A percentile compares a stretch with the other conserved stretches of the same genome.
Evolutionary conservation across 2,888 invertebrate genomes (phyloP).

Genomic region (Pachycephus smyrnensis): DNA sequence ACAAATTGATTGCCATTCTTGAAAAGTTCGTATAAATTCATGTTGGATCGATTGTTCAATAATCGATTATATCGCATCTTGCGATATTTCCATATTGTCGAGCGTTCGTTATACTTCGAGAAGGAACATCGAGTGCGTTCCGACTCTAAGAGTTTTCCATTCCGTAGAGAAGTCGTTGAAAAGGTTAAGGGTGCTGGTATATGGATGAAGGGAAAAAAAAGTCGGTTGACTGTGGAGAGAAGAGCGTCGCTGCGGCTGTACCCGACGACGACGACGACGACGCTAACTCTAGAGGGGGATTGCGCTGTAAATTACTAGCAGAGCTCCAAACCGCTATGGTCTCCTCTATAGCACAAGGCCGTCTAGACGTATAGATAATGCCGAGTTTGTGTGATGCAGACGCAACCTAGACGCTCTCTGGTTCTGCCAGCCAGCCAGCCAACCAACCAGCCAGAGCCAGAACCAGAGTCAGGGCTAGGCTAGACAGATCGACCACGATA

Average conservation of each 20-base stretch:
- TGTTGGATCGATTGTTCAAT: not conserved
- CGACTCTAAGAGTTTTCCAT: not conserved
- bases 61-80: not conserved
- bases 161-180: not conserved
- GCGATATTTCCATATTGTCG: not conserved
- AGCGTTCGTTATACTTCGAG: not conserved
- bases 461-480: slow-evolving; percentile 41
- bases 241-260: not conserved
- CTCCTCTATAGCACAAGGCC: slow-evolving; percentile 54
- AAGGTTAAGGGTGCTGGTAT: not conserved
- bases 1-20: not conserved
- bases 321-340: slow-evolving; percentile 55
- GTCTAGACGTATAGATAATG: slow-evolving; percentile 60
- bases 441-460: slow-evolving; percentile 37
- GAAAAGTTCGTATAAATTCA: not conserved
- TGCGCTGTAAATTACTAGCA: slow-evolving; percentile 57
- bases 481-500: slow-evolving; percentile 51
- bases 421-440: slow-evolving; percentile 54
- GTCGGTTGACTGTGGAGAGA: not conserved
- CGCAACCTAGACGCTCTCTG: slow-evolving; percentile 56
- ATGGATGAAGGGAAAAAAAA: not conserved
- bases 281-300: slow-evolving; percentile 32
- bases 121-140: not conserved
- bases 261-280: not conserved
- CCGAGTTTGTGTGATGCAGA: slow-evolving; percentile 57